Percentiles rank a stretch among this genome's conserved stretches.
These are phyloP conservation scores for Epizoanthus rinbou DNA, from an alignment of 92 coral and sea anemone genomes.

Conservation along the genomic window DNA sequence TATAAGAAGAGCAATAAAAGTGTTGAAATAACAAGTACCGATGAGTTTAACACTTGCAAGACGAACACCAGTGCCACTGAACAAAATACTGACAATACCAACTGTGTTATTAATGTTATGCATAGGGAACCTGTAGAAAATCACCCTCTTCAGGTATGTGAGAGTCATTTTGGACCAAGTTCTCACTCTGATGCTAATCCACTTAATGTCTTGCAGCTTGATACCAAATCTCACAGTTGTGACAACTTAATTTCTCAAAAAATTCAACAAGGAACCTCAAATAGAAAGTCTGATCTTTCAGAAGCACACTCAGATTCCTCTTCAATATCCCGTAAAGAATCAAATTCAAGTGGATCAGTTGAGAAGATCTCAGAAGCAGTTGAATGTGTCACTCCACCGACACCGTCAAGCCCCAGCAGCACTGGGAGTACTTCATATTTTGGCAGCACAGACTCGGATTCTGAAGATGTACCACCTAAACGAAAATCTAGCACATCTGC, in stretches of 20 bases:
- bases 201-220: background rate
- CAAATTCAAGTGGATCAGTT: conserved; percentile 1
- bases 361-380: background rate
- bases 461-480: conserved; percentile 56
- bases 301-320: conserved; percentile 2
- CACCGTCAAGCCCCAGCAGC: conserved; percentile 56
- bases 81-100: background rate
- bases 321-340: conserved; percentile 16
- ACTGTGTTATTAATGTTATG: background rate
- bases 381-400: conserved; percentile 48
- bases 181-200: background rate
- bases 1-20: conserved; percentile 50
- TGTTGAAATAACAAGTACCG: background rate
- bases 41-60: conserved; percentile 7
- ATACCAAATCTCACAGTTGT: background rate
- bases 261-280: background rate
- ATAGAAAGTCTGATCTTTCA: background rate
- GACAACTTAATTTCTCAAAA: background rate
- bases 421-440: conserved; percentile 49
- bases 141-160: conserved; percentile 17
- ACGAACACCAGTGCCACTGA: background rate
- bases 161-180: conserved; percentile 33
- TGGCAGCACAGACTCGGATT: conserved; percentile 71
- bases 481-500: conserved; percentile 20
- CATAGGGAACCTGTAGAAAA: background rate